These are phyloP conservation scores for Pheosia tremula DNA, from an alignment of 2,888 invertebrate genomes.

Conservation along the genomic window DNA sequence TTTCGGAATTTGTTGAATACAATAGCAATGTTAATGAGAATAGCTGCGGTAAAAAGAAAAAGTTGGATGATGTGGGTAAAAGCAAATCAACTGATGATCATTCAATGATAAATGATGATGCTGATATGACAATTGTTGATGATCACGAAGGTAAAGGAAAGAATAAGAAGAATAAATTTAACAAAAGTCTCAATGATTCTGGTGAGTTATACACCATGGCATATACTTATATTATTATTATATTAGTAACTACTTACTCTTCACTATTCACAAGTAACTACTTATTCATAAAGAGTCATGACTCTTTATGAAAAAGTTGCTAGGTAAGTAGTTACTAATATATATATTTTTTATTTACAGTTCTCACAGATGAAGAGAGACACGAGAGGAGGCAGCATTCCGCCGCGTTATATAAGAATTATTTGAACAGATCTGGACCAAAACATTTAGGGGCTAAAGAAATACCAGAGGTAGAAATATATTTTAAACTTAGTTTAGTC, in stretches of 20 bases:
- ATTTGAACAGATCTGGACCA: slow-evolving; percentile 91
- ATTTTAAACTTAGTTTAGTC: background rate
- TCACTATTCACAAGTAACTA: too few relatives aligned
- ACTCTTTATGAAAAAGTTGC: background rate
- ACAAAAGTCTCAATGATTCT: slow-evolving; percentile 70
- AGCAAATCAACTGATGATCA: slow-evolving; percentile 16
- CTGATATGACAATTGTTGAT: slow-evolving; percentile 33
- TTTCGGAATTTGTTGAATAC: slow-evolving; percentile 59
- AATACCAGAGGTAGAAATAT: slow-evolving; percentile 88
- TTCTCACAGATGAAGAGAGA: slow-evolving; percentile 87
- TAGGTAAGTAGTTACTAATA: background rate
- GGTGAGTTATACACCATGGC: slow-evolving; percentile 54
- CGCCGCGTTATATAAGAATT: slow-evolving; percentile 89
- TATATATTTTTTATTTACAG: slow-evolving; percentile 46
- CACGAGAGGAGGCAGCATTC: slow-evolving; percentile 87
- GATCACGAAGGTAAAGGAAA: slow-evolving; percentile 20
- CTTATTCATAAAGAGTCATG: too few relatives aligned
- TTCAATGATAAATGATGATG: slow-evolving; percentile 17
- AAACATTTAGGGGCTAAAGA: slow-evolving; percentile 92
- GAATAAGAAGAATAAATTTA: slow-evolving; percentile 46
- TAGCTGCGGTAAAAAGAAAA: slow-evolving; percentile 34
- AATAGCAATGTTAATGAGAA: slow-evolving; percentile 21
- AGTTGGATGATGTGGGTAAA: slow-evolving; percentile 16
- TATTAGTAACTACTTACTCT: too few relatives aligned
- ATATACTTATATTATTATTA: too few relatives aligned